Evolutionary conservation across 1,140 invertebrate species (phyloP).

Genomic region (Geopemphigus sp.): DNA sequence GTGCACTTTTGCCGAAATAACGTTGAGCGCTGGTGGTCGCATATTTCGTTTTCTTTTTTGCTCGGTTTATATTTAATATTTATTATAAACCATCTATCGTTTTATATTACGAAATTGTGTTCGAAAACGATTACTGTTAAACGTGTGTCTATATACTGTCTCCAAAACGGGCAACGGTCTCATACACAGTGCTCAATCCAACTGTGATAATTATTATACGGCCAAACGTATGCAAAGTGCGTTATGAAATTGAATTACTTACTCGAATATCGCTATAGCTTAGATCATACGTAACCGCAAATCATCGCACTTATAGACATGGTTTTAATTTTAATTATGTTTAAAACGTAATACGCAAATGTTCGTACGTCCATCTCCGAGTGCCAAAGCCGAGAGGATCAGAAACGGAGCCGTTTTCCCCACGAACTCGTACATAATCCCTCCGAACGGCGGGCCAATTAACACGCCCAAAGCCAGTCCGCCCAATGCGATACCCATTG

Average conservation of each 20-base stretch:
- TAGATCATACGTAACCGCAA: constrained; percentile 15
- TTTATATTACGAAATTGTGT: no score
- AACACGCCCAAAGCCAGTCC: constrained; percentile 76
- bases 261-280: constrained; percentile 12
- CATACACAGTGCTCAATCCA: constrained; percentile 27
- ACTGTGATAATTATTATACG: constrained; percentile 35
- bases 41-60: no score
- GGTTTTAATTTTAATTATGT: constrained; percentile 23
- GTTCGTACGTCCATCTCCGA: constrained; percentile 56
- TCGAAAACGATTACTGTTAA: no score
- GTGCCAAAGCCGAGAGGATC: constrained; percentile 65
- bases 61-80: no score
- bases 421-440: constrained; percentile 72
- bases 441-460: constrained; percentile 75
- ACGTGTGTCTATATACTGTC: neutral
- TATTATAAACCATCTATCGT: no score
- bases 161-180: neutral
- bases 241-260: constrained; percentile 21
- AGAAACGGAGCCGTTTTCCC: constrained; percentile 74
- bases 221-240: constrained; percentile 34
- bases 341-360: constrained; percentile 38
- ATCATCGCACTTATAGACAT: constrained; percentile 23
- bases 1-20: no score
- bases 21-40: no score
- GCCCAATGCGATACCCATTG: constrained; percentile 77